phyloP scores from a whole-genome alignment of 2,888 invertebrate genomes.

The Caenorhabditis zanzibari region DNA sequence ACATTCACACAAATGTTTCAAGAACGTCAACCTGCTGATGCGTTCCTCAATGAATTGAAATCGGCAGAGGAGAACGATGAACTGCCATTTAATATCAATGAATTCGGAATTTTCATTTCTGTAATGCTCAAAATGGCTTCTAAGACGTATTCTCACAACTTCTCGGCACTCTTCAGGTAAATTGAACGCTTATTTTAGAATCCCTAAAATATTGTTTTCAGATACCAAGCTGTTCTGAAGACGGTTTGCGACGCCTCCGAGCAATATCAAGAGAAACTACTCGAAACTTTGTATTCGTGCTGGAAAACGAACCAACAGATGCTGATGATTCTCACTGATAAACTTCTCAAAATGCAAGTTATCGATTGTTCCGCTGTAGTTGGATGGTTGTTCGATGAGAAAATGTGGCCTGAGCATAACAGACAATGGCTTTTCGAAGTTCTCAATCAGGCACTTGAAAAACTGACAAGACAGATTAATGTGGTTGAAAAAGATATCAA shows the following conservation, averaged over 20 bases:
- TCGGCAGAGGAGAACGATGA: slow-evolving; percentile 87
- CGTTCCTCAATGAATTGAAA: slow-evolving; percentile 65
- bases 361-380: slow-evolving; percentile 97
- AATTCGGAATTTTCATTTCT: slow-evolving; percentile 90
- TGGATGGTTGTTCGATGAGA: slow-evolving; percentile 88
- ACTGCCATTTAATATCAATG: slow-evolving; percentile 90
- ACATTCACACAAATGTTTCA: slow-evolving; percentile 70
- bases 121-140: slow-evolving; percentile 91
- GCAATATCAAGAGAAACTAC: slow-evolving; percentile 95
- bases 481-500: slow-evolving; percentile 67
- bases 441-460: slow-evolving; percentile 94
- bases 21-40: slow-evolving; percentile 69
- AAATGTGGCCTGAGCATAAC: slow-evolving; percentile 78
- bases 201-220: slow-evolving; percentile 73
- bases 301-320: slow-evolving; percentile 96
- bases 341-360: slow-evolving; percentile 96
- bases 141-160: slow-evolving; percentile 98
- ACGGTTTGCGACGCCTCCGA: slow-evolving; percentile 92
- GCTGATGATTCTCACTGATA: slow-evolving; percentile 96
- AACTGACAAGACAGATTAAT: slow-evolving; percentile 88
- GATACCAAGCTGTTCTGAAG: slow-evolving; percentile 86
- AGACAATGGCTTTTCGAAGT: slow-evolving; percentile 96
- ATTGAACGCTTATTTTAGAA: neutral
- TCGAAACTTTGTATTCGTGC: slow-evolving; percentile 94
- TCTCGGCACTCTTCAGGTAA: slow-evolving; percentile 98